Evolutionary conservation across 2,797 vertebrate species (phyloP).

Genomic region (Pristis pectinata): DNA sequence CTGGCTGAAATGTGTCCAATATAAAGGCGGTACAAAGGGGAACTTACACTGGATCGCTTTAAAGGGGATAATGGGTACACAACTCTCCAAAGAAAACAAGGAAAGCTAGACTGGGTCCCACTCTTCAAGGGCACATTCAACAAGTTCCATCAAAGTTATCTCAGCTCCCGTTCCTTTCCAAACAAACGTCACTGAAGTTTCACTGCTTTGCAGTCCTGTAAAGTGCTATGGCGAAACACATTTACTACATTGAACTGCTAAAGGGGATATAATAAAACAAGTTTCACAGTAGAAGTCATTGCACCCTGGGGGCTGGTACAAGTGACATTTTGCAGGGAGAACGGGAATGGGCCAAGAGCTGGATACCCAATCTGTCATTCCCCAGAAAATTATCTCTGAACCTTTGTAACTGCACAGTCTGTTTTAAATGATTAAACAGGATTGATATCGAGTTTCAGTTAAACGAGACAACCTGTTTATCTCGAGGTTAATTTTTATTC

Average conservation of each 20-base stretch:
- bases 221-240: background rate
- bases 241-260: too few species aligned
- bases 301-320: background rate
- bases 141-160: background rate
- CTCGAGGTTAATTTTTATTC: constrained; percentile 9
- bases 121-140: background rate
- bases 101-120: background rate
- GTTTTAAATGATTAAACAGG: background rate
- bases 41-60: background rate
- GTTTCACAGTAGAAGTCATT: background rate
- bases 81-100: too few species aligned
- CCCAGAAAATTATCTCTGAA: background rate
- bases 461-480: background rate
- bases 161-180: too few species aligned
- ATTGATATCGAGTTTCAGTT: background rate
- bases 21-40: background rate
- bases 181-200: background rate
- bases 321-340: background rate
- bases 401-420: background rate
- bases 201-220: background rate
- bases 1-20: too few species aligned
- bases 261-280: background rate
- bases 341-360: background rate
- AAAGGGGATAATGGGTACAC: too few species aligned
- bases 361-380: background rate